Percentiles rank a stretch among this genome's conserved stretches.
These are phyloP conservation scores for Melipona bicolor DNA, from an alignment of 2,888 invertebrate genomes.

Conservation along the genomic window DNA sequence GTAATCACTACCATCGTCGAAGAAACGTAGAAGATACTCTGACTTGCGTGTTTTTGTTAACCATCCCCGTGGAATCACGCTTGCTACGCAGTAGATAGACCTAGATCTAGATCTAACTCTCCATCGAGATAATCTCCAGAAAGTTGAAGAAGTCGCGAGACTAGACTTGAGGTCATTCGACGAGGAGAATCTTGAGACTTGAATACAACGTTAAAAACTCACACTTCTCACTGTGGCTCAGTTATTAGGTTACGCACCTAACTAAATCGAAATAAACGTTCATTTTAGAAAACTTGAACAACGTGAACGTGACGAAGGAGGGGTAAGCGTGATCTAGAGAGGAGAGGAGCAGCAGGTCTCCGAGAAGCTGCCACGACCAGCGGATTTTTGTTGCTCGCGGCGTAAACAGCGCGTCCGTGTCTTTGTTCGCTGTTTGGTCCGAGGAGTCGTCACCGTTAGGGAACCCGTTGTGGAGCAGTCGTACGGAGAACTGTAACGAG, in stretches of 20 bases:
- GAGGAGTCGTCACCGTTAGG: slow-evolving; percentile 52
- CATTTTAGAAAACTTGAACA: not conserved
- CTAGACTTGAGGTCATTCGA: not conserved
- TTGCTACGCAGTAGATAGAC: no score
- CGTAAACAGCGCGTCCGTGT: slow-evolving; percentile 50
- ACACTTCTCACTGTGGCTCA: not conserved
- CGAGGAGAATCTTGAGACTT: no score
- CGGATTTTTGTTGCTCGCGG: slow-evolving; percentile 55
- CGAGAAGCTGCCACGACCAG: slow-evolving; percentile 11
- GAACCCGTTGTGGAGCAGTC: slow-evolving; percentile 74
- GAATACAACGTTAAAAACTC: not conserved
- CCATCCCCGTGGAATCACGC: not conserved
- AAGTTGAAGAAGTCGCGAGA: not conserved
- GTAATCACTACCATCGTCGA: slow-evolving; percentile 4
- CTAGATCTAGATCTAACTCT: no score
- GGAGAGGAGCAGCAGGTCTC: not conserved
- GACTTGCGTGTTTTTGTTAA: not conserved
- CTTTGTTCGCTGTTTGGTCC: slow-evolving; percentile 57
- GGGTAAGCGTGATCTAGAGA: no score
- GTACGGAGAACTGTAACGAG: slow-evolving; percentile 75
- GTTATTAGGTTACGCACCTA: not conserved
- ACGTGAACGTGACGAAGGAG: not conserved
- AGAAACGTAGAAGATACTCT: not conserved
- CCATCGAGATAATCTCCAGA: not conserved
- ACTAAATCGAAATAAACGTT: not conserved